Percentiles rank a stretch among this genome's conserved stretches.
Evolutionary conservation across 2,888 invertebrate genomes (phyloP).

Genomic region (Artemia sp.): DNA sequence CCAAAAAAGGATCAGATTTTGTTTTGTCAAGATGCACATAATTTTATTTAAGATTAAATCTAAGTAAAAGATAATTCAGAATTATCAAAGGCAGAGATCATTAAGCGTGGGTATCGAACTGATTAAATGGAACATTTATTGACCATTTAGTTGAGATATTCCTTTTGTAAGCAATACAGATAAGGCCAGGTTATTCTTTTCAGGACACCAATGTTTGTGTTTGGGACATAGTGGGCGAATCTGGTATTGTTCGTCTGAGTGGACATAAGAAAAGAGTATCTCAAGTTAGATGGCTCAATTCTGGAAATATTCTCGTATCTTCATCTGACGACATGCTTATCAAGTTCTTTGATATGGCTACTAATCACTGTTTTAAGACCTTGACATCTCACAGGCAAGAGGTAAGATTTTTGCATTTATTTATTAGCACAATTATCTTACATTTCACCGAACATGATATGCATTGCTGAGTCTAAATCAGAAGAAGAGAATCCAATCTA

Average conservation of each 20-base stretch:
- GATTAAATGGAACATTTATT: too few relatives aligned
- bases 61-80: too few relatives aligned
- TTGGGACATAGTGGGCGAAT: slow-evolving; percentile 84
- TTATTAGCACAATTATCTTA: too few relatives aligned
- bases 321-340: slow-evolving; percentile 84
- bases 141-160: too few relatives aligned
- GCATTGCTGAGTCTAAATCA: too few relatives aligned
- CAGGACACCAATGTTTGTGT: slow-evolving; percentile 80
- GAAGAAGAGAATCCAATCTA: too few relatives aligned
- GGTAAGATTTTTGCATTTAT: slow-evolving; percentile 33
- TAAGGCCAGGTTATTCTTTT: not conserved
- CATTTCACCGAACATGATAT: too few relatives aligned
- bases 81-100: too few relatives aligned
- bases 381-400: slow-evolving; percentile 72
- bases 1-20: too few relatives aligned
- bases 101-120: too few relatives aligned
- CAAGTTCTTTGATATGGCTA: slow-evolving; percentile 92
- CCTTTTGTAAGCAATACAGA: not conserved
- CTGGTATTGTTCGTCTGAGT: slow-evolving; percentile 67
- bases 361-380: slow-evolving; percentile 88
- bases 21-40: too few relatives aligned
- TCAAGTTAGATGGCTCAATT: slow-evolving; percentile 51
- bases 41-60: too few relatives aligned
- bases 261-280: slow-evolving; percentile 86
- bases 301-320: slow-evolving; percentile 51